A percentile compares a stretch with the other conserved stretches of the same genome.
Conservation (phyloP, 2,888 invertebrate genomes). For the Aelia acuminata region DNA sequence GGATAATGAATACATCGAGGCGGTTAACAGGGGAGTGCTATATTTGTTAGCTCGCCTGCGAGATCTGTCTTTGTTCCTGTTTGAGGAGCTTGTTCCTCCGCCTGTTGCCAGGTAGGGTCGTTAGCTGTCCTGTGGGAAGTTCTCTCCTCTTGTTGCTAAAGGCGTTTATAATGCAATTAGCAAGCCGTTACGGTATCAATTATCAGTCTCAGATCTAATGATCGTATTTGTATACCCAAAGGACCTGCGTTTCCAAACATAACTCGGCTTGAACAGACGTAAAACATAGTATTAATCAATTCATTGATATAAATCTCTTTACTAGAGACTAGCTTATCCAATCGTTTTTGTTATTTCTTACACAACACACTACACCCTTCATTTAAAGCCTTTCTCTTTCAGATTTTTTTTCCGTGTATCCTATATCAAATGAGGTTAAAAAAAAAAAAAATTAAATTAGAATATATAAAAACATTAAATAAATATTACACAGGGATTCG, state of each 20-base stretch:
- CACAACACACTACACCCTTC: too few relatives aligned
- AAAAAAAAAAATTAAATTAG: too few relatives aligned
- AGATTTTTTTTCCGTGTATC: too few relatives aligned
- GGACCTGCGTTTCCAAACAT: background rate
- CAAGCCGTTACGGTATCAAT: background rate
- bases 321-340: too few relatives aligned
- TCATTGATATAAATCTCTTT: too few relatives aligned
- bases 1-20: slow-evolving; percentile 8
- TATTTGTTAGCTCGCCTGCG: background rate
- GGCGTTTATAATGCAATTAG: background rate
- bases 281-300: too few relatives aligned
- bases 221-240: background rate
- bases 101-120: background rate
- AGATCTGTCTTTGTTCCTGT: slow-evolving; percentile 23
- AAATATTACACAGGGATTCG: too few relatives aligned
- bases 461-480: too few relatives aligned
- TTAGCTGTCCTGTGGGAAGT: background rate
- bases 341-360: too few relatives aligned
- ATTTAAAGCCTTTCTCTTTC: too few relatives aligned
- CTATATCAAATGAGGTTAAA: too few relatives aligned
- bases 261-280: background rate
- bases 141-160: background rate
- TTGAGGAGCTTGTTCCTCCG: background rate
- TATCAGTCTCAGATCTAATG: background rate
- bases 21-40: background rate